A percentile compares a stretch with the other conserved stretches of the same genome.
Conservation (phyloP, 37 sponge, comb jelly and placozoan genomes). For the Halisarca cf. caerulea region DNA sequence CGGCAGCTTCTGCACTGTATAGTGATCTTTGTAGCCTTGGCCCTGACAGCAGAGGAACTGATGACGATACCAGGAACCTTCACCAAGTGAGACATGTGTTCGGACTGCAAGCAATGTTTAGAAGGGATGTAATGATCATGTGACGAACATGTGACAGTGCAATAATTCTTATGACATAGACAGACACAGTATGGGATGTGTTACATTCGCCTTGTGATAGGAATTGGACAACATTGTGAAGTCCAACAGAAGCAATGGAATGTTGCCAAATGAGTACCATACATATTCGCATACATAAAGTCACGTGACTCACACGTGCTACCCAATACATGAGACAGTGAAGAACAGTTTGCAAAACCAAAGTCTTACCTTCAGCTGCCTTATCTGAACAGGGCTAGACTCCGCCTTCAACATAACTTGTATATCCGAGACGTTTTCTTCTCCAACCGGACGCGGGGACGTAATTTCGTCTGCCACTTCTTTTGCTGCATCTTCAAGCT, state of each 20-base stretch:
- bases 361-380: conserved; percentile 77
- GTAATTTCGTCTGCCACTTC: conserved; percentile 98
- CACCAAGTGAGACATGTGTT: conserved; percentile 96
- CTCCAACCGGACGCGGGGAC: conserved; percentile 85
- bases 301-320: too few species aligned
- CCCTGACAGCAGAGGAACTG: conserved; percentile 87
- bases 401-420: conserved; percentile 84
- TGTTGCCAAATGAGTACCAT: too few species aligned
- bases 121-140: too few species aligned
- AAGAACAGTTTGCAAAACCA: too few species aligned
- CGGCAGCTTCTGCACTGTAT: conserved; percentile 94
- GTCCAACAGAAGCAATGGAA: too few species aligned
- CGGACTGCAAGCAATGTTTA: conserved; percentile 67
- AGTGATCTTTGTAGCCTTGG: conserved; percentile 95
- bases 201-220: too few species aligned
- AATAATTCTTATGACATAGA: too few species aligned
- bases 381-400: conserved; percentile 76
- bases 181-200: too few species aligned
- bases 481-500: conserved; percentile 94
- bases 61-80: conserved; percentile 96
- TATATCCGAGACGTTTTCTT: conserved; percentile 89
- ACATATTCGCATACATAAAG: too few species aligned
- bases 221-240: too few species aligned
- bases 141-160: too few species aligned
- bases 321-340: too few species aligned